phyloP scores from a whole-genome alignment of 2,888 invertebrate genomes.

The Drosophila kambysellisi region DNA sequence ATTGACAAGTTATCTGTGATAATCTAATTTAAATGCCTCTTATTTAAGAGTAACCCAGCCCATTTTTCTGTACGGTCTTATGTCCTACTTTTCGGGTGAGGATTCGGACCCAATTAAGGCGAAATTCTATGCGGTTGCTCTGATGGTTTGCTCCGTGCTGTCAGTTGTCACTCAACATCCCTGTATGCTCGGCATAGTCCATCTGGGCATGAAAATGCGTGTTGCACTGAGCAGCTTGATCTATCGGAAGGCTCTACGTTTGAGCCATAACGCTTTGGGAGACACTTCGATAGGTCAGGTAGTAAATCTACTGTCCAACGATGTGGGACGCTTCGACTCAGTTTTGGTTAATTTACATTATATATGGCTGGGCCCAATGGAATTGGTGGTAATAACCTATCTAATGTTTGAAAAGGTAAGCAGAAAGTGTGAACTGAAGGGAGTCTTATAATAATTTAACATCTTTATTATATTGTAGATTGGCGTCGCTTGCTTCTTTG shows the following conservation, averaged over 20 bases:
- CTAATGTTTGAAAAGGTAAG: constrained; percentile 89
- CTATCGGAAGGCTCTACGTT: constrained; percentile 88
- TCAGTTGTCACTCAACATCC: constrained; percentile 93
- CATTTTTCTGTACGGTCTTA: constrained; percentile 87
- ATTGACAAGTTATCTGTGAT: no score
- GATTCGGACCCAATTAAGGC: constrained; percentile 86
- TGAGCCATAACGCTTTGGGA: constrained; percentile 90
- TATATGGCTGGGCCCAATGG: constrained; percentile 95
- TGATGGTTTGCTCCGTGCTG: constrained; percentile 90
- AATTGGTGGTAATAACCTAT: constrained; percentile 91
- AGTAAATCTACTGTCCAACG: constrained; percentile 97
- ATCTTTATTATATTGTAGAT: constrained; percentile 80
- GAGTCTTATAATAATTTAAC: not conserved
- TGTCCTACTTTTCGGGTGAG: constrained; percentile 86
- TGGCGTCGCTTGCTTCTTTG: constrained; percentile 86
- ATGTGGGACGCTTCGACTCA: constrained; percentile 89
- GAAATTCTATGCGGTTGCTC: constrained; percentile 90
- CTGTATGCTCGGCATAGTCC: constrained; percentile 90
- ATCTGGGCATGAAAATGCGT: constrained; percentile 89
- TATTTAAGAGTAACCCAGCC: constrained; percentile 88
- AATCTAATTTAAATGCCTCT: not conserved
- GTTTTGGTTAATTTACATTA: constrained; percentile 95
- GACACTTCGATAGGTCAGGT: constrained; percentile 91
- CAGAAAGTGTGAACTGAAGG: not conserved
- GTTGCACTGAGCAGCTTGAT: constrained; percentile 89